phyloP scores from a whole-genome alignment of 2,888 invertebrate genomes.

The Willowsia nigromaculata region DNA sequence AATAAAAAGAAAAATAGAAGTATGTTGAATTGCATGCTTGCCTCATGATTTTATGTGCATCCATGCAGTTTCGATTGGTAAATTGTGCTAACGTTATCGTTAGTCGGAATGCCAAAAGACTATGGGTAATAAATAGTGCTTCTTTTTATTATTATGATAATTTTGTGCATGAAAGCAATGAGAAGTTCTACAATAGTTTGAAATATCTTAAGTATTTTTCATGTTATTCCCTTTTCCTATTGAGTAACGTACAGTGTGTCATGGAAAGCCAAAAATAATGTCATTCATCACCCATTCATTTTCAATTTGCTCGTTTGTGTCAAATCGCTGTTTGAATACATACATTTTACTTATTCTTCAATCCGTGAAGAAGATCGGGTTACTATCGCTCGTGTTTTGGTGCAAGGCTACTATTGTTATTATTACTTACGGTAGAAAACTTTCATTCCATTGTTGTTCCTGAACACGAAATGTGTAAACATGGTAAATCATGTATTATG shows the following conservation, averaged over 20 bases:
- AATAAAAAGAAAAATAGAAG: background rate
- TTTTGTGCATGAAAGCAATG: background rate
- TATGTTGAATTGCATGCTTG: background rate
- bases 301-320: constrained; percentile 36
- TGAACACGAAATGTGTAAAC: constrained; percentile 37
- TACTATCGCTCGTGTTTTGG: constrained; percentile 31
- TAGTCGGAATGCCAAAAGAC: background rate
- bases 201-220: background rate
- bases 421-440: background rate
- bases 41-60: background rate
- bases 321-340: background rate
- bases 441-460: constrained; percentile 40
- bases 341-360: background rate
- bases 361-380: constrained; percentile 21
- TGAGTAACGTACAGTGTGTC: constrained; percentile 23
- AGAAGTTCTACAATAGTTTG: background rate
- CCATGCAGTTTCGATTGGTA: background rate
- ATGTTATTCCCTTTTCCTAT: background rate
- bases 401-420: constrained; percentile 41
- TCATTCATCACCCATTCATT: constrained; percentile 35
- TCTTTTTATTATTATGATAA: background rate
- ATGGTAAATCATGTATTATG: constrained; percentile 46
- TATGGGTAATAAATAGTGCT: background rate
- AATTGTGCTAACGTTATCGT: background rate
- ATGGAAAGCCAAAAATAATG: constrained; percentile 46